A percentile compares a stretch with the other conserved stretches of the same genome.
Evolutionary conservation across 2,113 vertebrate species (phyloP).

Genomic region (Cepphus grylle): DNA sequence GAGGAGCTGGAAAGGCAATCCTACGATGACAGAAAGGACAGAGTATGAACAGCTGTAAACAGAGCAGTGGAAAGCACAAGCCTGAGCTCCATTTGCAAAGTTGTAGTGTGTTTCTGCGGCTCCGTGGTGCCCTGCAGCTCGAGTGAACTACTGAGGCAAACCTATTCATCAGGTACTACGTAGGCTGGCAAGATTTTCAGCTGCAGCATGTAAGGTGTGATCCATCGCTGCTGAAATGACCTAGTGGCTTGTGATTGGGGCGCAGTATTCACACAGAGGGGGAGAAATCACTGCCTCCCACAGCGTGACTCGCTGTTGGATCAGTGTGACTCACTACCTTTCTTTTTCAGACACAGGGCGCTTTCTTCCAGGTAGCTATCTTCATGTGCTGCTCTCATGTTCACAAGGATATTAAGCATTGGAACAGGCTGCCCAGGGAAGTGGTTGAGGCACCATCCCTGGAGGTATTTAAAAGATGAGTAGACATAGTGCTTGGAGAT

Average conservation of each 20-base stretch:
- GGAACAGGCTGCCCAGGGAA: too few relatives aligned
- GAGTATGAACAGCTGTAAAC: not conserved
- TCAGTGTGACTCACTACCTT: not conserved
- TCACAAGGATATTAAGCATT: not conserved
- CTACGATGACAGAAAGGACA: not conserved
- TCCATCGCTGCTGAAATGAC: not conserved
- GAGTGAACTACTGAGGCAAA: not conserved
- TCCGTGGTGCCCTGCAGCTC: not conserved
- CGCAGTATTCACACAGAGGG: not conserved
- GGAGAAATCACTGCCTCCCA: not conserved
- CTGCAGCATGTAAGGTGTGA: not conserved
- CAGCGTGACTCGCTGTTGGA: not conserved
- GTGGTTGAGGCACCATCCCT: too few relatives aligned
- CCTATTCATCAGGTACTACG: not conserved
- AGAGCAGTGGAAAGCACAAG: not conserved
- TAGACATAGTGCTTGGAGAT: too few relatives aligned
- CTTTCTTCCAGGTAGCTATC: not conserved
- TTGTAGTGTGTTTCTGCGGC: not conserved
- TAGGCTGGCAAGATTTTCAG: not conserved
- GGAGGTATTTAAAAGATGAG: too few relatives aligned
- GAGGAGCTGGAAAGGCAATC: not conserved
- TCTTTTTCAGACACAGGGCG: not conserved
- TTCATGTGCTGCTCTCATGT: not conserved
- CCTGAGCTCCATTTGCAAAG: not conserved
- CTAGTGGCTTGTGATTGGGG: not conserved